Evolutionary conservation across 2,797 vertebrate genomes (phyloP).

Genomic region (Pangasius mekongensis): DNA sequence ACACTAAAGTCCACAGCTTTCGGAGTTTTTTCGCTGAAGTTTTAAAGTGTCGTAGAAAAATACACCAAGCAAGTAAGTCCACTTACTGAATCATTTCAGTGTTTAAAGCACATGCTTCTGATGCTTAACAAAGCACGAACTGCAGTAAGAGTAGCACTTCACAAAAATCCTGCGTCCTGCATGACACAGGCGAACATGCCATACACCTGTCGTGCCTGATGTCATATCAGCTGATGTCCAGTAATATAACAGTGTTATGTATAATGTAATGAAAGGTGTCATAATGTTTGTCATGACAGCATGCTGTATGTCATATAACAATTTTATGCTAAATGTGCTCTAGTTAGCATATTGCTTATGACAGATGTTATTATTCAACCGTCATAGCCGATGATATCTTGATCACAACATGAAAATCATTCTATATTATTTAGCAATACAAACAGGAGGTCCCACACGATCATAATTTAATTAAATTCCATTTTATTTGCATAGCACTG

Average conservation of each 20-base stretch:
- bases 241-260: background rate
- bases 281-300: background rate
- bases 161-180: background rate
- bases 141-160: background rate
- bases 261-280: background rate
- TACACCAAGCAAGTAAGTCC: conserved; percentile 10
- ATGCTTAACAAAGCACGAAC: background rate
- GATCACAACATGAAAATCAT: background rate
- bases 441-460: background rate
- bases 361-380: background rate
- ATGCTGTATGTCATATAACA: background rate
- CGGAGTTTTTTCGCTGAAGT: background rate
- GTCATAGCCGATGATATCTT: background rate
- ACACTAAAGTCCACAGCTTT: background rate
- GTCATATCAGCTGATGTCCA: background rate
- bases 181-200: background rate
- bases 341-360: background rate
- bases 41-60: background rate
- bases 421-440: background rate
- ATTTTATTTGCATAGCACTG: background rate
- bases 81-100: background rate
- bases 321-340: background rate
- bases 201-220: background rate
- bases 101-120: background rate
- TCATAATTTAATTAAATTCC: background rate